A percentile compares a stretch with the other conserved stretches of the same genome.
Conservation (phyloP, 2,797 vertebrate genomes). For the Numenius phaeopus region DNA sequence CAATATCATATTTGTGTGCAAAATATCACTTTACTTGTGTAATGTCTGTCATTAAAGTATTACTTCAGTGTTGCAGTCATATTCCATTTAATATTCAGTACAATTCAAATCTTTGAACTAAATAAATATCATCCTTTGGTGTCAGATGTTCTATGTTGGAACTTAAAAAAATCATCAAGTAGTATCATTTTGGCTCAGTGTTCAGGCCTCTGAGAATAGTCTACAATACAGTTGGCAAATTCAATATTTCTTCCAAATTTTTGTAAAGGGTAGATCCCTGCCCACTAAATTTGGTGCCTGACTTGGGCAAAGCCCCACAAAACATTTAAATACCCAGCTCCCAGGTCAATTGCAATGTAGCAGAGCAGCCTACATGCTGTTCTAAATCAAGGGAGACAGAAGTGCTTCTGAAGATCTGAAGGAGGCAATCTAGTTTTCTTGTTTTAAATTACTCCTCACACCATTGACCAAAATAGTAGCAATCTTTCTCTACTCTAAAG, state of each 20-base stretch:
- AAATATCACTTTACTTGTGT: not conserved
- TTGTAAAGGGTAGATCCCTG: not conserved
- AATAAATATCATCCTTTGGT: not conserved
- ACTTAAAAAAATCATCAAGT: not conserved
- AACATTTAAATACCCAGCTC: not conserved
- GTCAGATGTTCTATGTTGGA: not conserved
- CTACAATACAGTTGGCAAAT: not conserved
- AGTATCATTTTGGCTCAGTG: not conserved
- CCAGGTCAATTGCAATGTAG: not conserved
- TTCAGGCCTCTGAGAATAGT: not conserved
- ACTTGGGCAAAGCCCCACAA: not conserved
- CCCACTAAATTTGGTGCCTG: not conserved
- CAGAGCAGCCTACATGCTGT: not conserved
- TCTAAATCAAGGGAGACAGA: not conserved
- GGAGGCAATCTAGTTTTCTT: not conserved
- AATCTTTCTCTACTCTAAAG: not conserved
- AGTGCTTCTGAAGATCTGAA: not conserved
- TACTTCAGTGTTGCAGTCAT: not conserved
- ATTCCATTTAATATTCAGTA: not conserved
- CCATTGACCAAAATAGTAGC: not conserved
- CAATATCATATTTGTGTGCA: not conserved
- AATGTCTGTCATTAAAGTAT: not conserved
- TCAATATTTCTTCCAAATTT: not conserved
- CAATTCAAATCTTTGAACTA: not conserved
- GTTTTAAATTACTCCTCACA: not conserved